Percentiles rank a stretch among this genome's conserved stretches.
Conservation (phyloP, 2,888 invertebrate genomes). For the Megalurothrips usitatus region DNA sequence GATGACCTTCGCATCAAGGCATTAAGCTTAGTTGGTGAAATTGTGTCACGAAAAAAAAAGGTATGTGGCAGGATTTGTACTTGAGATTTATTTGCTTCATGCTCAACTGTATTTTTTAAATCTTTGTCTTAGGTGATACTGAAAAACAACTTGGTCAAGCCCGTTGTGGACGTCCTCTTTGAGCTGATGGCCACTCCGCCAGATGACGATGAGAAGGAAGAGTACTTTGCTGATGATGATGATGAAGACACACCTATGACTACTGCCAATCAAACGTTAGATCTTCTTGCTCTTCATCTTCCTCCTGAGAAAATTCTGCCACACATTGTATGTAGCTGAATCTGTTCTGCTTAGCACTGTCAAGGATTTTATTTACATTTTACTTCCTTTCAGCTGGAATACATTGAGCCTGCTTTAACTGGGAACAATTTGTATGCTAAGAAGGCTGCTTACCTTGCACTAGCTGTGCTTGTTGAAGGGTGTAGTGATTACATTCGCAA, state of each 20-base stretch:
- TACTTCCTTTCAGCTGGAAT: slow-evolving; percentile 46
- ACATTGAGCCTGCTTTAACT: slow-evolving; percentile 61
- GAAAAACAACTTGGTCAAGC: slow-evolving; percentile 66
- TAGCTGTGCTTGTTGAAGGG: slow-evolving; percentile 73
- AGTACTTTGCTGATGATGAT: slow-evolving; percentile 59
- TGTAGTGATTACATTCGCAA: slow-evolving; percentile 68
- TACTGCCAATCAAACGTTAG: slow-evolving; percentile 68
- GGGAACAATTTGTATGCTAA: slow-evolving; percentile 58
- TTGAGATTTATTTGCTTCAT: too few relatives aligned
- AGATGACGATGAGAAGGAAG: slow-evolving; percentile 59
- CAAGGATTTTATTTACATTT: slow-evolving; percentile 17
- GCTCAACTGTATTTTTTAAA: too few relatives aligned
- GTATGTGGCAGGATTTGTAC: slow-evolving; percentile 44
- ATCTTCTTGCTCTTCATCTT: slow-evolving; percentile 66
- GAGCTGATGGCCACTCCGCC: slow-evolving; percentile 61
- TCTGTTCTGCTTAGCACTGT: slow-evolving; percentile 28
- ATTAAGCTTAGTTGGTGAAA: slow-evolving; percentile 60
- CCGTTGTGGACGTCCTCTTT: slow-evolving; percentile 63
- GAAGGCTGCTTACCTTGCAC: slow-evolving; percentile 66
- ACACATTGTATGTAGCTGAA: slow-evolving; percentile 53
- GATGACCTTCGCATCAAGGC: slow-evolving; percentile 63
- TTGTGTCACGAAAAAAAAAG: slow-evolving; percentile 67
- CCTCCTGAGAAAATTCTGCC: slow-evolving; percentile 73
- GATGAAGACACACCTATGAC: slow-evolving; percentile 61
- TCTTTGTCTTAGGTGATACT: slow-evolving; percentile 49